These are phyloP conservation scores for Callyntrura sp. DNA, from an alignment of 2,888 invertebrate species.

Conservation along the genomic window DNA sequence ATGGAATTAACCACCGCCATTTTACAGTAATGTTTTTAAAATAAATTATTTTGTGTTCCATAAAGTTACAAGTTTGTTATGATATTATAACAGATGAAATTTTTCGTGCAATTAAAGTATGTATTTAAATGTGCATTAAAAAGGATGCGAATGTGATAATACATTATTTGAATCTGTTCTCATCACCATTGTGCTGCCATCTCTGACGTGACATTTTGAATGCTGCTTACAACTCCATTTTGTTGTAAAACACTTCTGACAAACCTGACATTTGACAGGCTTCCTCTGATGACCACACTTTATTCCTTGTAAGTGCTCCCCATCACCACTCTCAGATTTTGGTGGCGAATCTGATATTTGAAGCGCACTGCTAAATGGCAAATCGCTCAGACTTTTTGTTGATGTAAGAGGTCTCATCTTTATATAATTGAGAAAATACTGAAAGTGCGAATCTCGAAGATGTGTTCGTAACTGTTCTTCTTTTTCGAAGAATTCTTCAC, in stretches of 20 bases:
- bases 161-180: slow-evolving; percentile 32
- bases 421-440: slow-evolving; percentile 73
- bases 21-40: slow-evolving; percentile 3
- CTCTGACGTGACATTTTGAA: slow-evolving; percentile 53
- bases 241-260: slow-evolving; percentile 72
- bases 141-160: slow-evolving; percentile 27
- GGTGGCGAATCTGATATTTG: slow-evolving; percentile 53
- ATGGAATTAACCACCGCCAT: neutral
- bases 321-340: slow-evolving; percentile 31
- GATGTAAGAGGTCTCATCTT: slow-evolving; percentile 68
- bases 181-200: slow-evolving; percentile 41
- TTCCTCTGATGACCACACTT: slow-evolving; percentile 41
- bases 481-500: slow-evolving; percentile 75
- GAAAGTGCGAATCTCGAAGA: slow-evolving; percentile 71
- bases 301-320: slow-evolving; percentile 5
- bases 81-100: slow-evolving; percentile 13
- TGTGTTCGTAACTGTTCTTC: slow-evolving; percentile 74
- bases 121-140: neutral
- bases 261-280: slow-evolving; percentile 68
- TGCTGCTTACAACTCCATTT: slow-evolving; percentile 79
- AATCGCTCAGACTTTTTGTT: slow-evolving; percentile 76
- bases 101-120: slow-evolving; percentile 20
- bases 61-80: neutral
- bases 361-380: slow-evolving; percentile 71
- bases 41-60: neutral